Evolutionary conservation across 92 coral and sea anemone species (phyloP).

Genomic region (Virgularia gustaviana): DNA sequence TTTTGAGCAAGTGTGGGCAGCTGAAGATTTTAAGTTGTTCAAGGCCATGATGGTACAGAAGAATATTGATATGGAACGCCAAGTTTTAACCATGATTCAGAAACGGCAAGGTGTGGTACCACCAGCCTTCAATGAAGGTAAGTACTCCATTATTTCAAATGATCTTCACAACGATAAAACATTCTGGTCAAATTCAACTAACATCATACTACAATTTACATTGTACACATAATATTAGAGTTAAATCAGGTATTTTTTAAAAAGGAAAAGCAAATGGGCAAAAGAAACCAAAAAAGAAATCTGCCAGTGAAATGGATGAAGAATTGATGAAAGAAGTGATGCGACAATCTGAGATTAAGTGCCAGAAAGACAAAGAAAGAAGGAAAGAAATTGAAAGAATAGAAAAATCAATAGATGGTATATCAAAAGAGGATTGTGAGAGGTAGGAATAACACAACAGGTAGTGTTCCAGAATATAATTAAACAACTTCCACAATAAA

Average conservation of each 20-base stretch:
- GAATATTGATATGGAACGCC: conserved; percentile 84
- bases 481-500: not conserved
- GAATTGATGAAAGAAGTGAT: conserved; percentile 86
- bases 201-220: conserved; percentile 22
- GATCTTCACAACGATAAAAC: not conserved
- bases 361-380: conserved; percentile 57
- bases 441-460: conserved; percentile 47
- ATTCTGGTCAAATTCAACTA: not conserved
- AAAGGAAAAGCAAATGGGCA: too few relatives aligned
- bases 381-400: conserved; percentile 52
- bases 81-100: conserved; percentile 80
- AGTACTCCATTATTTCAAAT: not conserved
- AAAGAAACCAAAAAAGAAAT: not conserved
- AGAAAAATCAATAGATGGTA: conserved; percentile 59
- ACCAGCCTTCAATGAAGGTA: conserved; percentile 22
- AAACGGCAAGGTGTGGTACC: conserved; percentile 47
- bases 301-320: conserved; percentile 52
- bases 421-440: conserved; percentile 63
- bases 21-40: conserved; percentile 89
- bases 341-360: conserved; percentile 73
- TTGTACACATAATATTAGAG: not conserved
- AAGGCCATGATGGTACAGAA: conserved; percentile 81
- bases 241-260: not conserved
- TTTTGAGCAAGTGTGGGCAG: conserved; percentile 97
- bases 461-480: not conserved